Conservation (phyloP, 2,113 vertebrate genomes). For the Scytalopus superciliaris region DNA sequence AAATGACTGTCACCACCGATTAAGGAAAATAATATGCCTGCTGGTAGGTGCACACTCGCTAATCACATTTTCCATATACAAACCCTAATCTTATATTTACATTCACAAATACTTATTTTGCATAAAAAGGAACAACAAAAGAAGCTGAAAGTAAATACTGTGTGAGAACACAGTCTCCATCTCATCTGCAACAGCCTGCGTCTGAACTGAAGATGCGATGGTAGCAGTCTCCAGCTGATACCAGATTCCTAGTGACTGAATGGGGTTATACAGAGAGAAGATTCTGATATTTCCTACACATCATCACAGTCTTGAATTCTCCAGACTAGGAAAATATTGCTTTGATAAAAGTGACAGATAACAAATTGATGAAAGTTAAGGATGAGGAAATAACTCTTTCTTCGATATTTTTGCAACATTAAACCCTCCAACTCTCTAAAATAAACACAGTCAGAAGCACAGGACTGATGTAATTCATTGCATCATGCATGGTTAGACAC, state of each 20-base stretch:
- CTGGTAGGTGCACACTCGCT: background rate
- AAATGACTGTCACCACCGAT: constrained; percentile 13
- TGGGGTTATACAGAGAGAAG: constrained; percentile 24
- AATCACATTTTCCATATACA: constrained; percentile 19
- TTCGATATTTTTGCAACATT: background rate
- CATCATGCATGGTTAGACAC: background rate
- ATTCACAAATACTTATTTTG: constrained; percentile 28
- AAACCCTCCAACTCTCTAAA: background rate
- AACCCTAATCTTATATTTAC: constrained; percentile 22
- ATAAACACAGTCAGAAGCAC: background rate
- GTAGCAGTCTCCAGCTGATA: constrained; percentile 17
- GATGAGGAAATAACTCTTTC: background rate
- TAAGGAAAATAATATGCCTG: constrained; percentile 40
- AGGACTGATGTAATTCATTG: background rate
- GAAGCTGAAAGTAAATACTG: constrained; percentile 32
- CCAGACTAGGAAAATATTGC: constrained; percentile 12
- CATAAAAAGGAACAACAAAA: constrained; percentile 33
- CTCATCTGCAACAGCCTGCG: background rate
- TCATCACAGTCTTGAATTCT: background rate
- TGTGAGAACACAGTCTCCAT: background rate
- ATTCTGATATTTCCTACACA: background rate
- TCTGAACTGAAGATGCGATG: background rate
- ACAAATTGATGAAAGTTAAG: constrained; percentile 28
- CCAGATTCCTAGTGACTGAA: constrained; percentile 56
- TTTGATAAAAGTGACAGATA: constrained; percentile 17